These are phyloP conservation scores for Petaurus breviceps DNA, from an alignment of 2,113 vertebrate genomes.

Conservation along the genomic window DNA sequence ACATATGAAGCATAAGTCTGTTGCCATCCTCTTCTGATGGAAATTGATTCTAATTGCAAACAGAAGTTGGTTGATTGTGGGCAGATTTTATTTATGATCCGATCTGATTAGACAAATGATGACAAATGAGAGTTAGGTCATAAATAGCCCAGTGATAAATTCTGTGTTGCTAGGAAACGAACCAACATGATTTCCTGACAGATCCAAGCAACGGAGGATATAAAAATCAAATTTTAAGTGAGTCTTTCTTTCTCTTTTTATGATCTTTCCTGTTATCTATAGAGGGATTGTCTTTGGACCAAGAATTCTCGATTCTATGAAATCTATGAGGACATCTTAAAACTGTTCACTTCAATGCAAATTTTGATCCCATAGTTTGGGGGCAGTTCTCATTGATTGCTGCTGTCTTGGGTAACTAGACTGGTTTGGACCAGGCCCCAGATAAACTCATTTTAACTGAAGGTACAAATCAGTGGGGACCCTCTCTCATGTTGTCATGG, in stretches of 20 bases:
- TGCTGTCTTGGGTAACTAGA: background rate
- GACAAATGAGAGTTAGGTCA: constrained; percentile 85
- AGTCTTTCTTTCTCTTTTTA: constrained; percentile 32
- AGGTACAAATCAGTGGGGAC: background rate
- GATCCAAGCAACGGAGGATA: constrained; percentile 64
- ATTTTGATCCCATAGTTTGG: background rate
- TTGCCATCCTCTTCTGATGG: constrained; percentile 78
- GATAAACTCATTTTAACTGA: background rate
- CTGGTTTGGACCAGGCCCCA: background rate
- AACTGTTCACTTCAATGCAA: background rate
- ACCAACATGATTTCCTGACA: constrained; percentile 78
- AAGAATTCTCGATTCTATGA: background rate
- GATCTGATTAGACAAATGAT: constrained; percentile 88
- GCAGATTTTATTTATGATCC: constrained; percentile 86
- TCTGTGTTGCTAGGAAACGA: constrained; percentile 87
- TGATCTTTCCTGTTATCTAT: background rate
- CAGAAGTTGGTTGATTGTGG: constrained; percentile 84
- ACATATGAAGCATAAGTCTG: constrained; percentile 62
- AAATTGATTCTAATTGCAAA: constrained; percentile 86
- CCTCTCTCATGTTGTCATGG: background rate
- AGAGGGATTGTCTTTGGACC: background rate
- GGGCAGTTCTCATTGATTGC: background rate
- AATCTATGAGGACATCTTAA: background rate
- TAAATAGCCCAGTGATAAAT: constrained; percentile 82
- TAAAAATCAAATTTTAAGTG: constrained; percentile 67